Evolutionary conservation across 2,113 vertebrate genomes (phyloP), one percentile per base, ranked within the genome.

Genomic region (Emydura subglobosa): DNA sequence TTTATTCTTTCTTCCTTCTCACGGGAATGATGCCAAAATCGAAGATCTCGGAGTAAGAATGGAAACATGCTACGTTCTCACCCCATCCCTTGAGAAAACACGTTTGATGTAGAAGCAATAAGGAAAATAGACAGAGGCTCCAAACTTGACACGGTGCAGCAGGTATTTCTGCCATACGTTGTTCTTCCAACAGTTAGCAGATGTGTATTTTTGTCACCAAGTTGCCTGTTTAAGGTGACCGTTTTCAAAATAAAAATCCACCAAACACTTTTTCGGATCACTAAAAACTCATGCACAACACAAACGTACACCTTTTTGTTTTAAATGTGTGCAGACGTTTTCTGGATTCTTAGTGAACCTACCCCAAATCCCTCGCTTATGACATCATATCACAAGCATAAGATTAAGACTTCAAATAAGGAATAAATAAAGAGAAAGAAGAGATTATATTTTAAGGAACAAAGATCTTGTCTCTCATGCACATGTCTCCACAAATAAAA

Each of bases 361-460:
- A 39, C 50, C 79, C 11, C 44, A 16, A 91, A 7, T 13, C 12
- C 79, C 49, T 24, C 89, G 72, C n/a, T 22, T 59, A 4, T 10
- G n/a, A 10, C 27, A 61, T 16, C 10, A 1, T 16, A 79, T 14
- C 0, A 0, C 44, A 74, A 49, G 3, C 1, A 9, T 11, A 88
- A 50, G 82, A 90, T 0, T 0, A 88, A 53, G 76, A 79, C 53
- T 55, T 74, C 22, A 27, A 16, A 27, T 47, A 42, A 61, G 17
- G 34, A 68, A 93, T 47, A 76, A 78, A 27, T 47, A 78, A 47
- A 25, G 24, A 87, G 55, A 50, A 80, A 61, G 87, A 91, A 59
- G 44, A 87, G 94, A 54, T 0, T 11, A 5, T 86, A n/a, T 1
- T 74, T n/a, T 39, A 80, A 68, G 51, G 86, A 81, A 53, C 5